Percentiles rank a stretch among this genome's conserved stretches.
Conservation (phyloP, 2,888 invertebrate species). For the Fragum sueziense region DNA sequence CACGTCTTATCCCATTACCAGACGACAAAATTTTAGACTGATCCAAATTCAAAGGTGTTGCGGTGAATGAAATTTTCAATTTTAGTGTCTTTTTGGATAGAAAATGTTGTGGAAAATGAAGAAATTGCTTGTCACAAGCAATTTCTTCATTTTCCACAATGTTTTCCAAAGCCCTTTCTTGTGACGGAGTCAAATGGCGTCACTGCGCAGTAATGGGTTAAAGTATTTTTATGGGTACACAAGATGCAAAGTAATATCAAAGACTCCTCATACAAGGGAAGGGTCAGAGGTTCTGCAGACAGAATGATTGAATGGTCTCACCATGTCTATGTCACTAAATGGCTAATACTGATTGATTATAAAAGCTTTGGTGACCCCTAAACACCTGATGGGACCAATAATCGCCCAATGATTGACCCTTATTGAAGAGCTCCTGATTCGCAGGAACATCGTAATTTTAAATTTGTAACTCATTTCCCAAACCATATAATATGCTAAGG, state of each 20-base stretch:
- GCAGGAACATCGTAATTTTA: no score
- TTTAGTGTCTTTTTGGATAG: neutral
- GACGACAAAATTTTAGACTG: conserved; percentile 4
- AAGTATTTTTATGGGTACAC: neutral
- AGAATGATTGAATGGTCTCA: conserved; percentile 11
- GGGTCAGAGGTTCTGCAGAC: neutral
- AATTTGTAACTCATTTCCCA: no score
- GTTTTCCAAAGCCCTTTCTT: neutral
- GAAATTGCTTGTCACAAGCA: neutral
- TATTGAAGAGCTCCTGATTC: no score
- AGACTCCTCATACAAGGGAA: neutral
- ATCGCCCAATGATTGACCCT: no score
- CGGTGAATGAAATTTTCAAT: neutral
- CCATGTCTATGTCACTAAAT: conserved; percentile 12
- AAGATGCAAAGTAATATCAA: neutral
- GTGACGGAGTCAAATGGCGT: no score
- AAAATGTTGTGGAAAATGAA: neutral
- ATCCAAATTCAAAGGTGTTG: neutral
- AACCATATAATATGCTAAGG: no score
- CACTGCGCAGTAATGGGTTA: neutral
- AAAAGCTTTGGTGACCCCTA: conserved; percentile 22
- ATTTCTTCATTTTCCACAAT: neutral
- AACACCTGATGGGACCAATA: conserved; percentile 13
- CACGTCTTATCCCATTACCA: neutral
- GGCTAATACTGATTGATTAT: conserved; percentile 24